Conservation (phyloP, 2,113 vertebrate genomes). For the Psilopsiagon aurifrons region DNA sequence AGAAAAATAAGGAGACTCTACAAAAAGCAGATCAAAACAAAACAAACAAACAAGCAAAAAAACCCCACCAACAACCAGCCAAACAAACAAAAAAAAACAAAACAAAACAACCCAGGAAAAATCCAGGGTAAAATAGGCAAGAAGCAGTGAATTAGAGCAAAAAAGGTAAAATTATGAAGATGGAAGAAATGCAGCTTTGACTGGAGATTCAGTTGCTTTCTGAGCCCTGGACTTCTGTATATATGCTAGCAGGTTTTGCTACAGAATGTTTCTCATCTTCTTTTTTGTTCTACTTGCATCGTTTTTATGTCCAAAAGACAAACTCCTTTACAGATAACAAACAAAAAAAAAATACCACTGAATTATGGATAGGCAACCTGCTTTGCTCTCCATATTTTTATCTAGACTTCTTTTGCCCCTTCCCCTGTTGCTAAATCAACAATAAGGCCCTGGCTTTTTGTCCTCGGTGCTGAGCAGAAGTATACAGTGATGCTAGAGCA, state of each 20-base stretch:
- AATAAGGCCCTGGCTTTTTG: not conserved
- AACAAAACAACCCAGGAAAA: not conserved
- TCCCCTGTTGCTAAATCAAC: not conserved
- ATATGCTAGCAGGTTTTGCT: not conserved
- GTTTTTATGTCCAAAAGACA: not conserved
- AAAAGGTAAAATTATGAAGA: not conserved
- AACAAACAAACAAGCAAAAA: not conserved
- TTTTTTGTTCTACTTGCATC: not conserved
- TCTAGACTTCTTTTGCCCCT: not conserved
- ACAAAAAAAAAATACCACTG: not conserved
- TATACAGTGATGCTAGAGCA: not conserved
- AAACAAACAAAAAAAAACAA: not conserved
- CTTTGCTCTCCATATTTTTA: not conserved
- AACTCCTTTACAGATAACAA: not conserved
- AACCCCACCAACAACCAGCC: not conserved
- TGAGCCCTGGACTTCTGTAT: not conserved
- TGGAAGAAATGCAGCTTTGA: not conserved
- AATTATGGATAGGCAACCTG: not conserved
- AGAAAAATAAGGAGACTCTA: not conserved
- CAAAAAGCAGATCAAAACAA: not conserved
- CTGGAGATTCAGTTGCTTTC: not conserved
- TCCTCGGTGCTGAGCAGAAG: not conserved
- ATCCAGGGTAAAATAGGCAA: not conserved
- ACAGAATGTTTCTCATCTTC: not conserved
- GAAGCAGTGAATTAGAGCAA: not conserved